Evolutionary conservation across 1,140 invertebrate species (phyloP).

Genomic region (Eupeodes corollae): DNA sequence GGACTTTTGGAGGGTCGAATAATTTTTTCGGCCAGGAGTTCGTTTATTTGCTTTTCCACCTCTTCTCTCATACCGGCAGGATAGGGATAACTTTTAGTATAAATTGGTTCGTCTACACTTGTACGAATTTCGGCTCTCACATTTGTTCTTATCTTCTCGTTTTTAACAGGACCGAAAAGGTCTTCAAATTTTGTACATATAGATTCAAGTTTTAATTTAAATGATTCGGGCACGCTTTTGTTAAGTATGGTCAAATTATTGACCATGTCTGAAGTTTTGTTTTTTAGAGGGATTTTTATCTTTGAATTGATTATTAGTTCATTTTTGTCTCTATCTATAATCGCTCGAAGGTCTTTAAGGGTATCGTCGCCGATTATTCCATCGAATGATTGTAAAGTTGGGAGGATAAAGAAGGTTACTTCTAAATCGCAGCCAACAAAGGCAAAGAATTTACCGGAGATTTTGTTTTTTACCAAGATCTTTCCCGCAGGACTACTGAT

Average conservation of each 20-base stretch:
- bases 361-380: no score
- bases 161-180: slow-evolving; percentile 11
- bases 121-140: neutral
- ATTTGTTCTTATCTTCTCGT: slow-evolving; percentile 6
- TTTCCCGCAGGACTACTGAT: no score
- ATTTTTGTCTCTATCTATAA: no score
- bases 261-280: no score
- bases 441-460: slow-evolving; percentile 8
- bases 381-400: slow-evolving; percentile 3
- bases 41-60: neutral
- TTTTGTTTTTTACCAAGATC: no score
- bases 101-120: slow-evolving; percentile 1
- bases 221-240: no score
- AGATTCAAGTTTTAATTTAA: no score
- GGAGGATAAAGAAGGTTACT: slow-evolving; percentile 4
- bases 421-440: neutral
- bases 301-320: no score
- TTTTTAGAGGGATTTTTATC: no score
- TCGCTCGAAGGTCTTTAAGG: no score
- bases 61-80: slow-evolving; percentile 1
- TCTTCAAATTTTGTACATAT: slow-evolving; percentile 11
- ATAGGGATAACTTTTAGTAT: slow-evolving; percentile 1
- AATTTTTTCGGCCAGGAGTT: neutral
- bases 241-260: no score
- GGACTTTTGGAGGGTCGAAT: slow-evolving; percentile 4